Evolutionary conservation across 2,888 invertebrate genomes (phyloP), one percentile per base, ranked within the genome.

Genomic region (Ophioninae sp.): DNA sequence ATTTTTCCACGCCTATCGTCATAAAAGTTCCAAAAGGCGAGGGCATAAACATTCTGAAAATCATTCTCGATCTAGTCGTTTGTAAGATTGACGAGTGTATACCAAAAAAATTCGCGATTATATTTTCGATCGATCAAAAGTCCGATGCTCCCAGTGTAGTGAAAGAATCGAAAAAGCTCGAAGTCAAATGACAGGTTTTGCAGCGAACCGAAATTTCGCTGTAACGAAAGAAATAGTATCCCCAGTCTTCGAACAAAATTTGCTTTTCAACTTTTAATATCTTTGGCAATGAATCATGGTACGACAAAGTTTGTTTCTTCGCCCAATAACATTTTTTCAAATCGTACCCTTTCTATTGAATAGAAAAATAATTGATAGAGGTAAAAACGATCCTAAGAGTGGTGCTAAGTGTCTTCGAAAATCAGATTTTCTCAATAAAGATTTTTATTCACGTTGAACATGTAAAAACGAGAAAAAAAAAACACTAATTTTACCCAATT

Each of bases 61-160:
- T 92, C 61, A 89, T 44, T 73, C 84, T 93, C 41, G 88, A 92
- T 82, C 76, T 92, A 39, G 86, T 93, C 8, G 88, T 89, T 9
- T 93, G 92, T 73, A 91, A 86, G 79, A 87, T 84, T 9, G 88
- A 89, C 44, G 89, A 91, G 82, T 93, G 93, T 80, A 87, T 92
- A 81, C 89, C 90, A 73, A 90, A 90, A 82, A 90, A 87, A 80
- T 83, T 91, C 9, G 87, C 86, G 2, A 80, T 89, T 17, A 72
- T 89, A 56, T 91, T 90, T 80, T 87, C 87, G 51, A 86, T 92
- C 39, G 75, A 87, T 58, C 90, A 89, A 77, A 87, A 86, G 79
- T 17, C 82, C 7, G 84, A 88, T 69, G 90, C 88, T 5, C 86
- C 90, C 6, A 73, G 69, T 3, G 73, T 85, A 23, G 87, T 91